Evolutionary conservation across 2,113 vertebrate species (phyloP).

Genomic region (Campylomormyrus numenius): DNA sequence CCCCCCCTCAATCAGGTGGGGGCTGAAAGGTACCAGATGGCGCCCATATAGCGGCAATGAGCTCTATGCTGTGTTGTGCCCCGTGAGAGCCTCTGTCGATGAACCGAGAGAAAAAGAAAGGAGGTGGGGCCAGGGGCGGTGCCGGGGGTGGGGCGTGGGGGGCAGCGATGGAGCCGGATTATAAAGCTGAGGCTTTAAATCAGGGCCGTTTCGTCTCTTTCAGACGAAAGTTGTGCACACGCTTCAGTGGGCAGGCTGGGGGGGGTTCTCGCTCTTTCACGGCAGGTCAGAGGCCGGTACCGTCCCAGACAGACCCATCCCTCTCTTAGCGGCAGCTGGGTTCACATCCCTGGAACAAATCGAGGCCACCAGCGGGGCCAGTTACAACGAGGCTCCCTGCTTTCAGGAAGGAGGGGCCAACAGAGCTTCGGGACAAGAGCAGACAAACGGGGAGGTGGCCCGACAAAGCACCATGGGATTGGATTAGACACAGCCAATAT

Average conservation of each 20-base stretch:
- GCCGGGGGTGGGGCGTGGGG: constrained; percentile 30
- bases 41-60: constrained; percentile 53
- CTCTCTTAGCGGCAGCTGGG: constrained; percentile 10
- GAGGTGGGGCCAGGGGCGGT: constrained; percentile 32
- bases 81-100: constrained; percentile 40
- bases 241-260: constrained; percentile 32
- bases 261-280: constrained; percentile 23
- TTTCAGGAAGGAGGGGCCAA: neutral
- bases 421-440: constrained; percentile 16
- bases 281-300: constrained; percentile 16
- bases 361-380: constrained; percentile 28
- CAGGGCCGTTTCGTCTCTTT: constrained; percentile 54
- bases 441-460: constrained; percentile 16
- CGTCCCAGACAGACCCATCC: neutral
- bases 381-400: neutral
- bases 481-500: constrained; percentile 43
- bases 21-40: constrained; percentile 73
- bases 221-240: constrained; percentile 55
- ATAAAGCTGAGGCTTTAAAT: constrained; percentile 51
- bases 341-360: constrained; percentile 27
- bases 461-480: constrained; percentile 40
- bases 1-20: constrained; percentile 44
- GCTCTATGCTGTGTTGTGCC: constrained; percentile 30
- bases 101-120: constrained; percentile 41
- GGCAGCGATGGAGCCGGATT: constrained; percentile 15